Percentiles rank a stretch among this genome's conserved stretches.
Conservation (phyloP, 92 coral and sea anemone genomes). For the Blastomussa wellsi region DNA sequence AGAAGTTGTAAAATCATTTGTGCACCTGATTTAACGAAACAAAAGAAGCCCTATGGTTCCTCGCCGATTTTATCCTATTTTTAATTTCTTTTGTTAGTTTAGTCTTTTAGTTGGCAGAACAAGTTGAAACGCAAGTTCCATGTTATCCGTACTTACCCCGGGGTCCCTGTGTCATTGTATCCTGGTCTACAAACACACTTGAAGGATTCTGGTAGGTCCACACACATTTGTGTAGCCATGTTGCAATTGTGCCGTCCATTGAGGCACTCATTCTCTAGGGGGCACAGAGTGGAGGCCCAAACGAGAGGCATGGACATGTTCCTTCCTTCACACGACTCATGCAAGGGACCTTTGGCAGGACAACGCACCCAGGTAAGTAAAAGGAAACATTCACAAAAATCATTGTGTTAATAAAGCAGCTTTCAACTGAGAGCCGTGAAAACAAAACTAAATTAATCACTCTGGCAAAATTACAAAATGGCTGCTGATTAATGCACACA, state of each 20-base stretch:
- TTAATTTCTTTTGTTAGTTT: no score
- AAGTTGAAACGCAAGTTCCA: neutral
- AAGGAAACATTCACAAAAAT: neutral
- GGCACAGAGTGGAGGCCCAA: constrained; percentile 90
- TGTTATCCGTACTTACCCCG: constrained; percentile 19
- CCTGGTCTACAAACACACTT: constrained; percentile 83
- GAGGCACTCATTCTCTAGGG: constrained; percentile 88
- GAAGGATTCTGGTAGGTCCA: constrained; percentile 64
- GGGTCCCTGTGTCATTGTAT: constrained; percentile 37
- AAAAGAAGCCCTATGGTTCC: no score
- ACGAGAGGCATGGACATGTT: constrained; percentile 51
- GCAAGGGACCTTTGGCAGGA: constrained; percentile 67
- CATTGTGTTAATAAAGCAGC: no score
- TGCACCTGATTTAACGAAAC: no score
- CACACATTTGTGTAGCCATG: constrained; percentile 63
- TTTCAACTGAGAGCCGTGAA: no score
- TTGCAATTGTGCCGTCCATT: constrained; percentile 83
- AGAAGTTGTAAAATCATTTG: no score
- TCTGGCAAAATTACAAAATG: no score
- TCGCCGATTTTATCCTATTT: no score
- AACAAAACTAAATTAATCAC: no score
- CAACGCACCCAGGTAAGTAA: neutral
- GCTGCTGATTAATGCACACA: no score
- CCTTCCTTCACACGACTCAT: constrained; percentile 63
- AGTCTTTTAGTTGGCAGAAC: no score